Evolutionary conservation across 2,113 vertebrate species (phyloP).

Genomic region (Crotalus helleri): DNA sequence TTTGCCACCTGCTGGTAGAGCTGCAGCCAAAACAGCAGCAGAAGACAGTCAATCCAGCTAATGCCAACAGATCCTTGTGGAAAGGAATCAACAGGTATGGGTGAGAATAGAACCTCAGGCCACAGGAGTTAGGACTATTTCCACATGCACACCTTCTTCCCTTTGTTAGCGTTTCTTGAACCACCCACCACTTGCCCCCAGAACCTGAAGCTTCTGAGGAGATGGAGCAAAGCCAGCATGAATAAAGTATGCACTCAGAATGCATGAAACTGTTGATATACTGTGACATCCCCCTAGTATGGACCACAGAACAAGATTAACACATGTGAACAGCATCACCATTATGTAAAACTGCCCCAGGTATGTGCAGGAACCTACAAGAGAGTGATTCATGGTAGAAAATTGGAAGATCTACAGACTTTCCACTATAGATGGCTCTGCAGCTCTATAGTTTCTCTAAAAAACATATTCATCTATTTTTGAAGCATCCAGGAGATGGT

Average conservation of each 20-base stretch:
- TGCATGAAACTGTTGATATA: neutral
- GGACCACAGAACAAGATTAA: neutral
- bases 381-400: neutral
- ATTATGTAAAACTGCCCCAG: constrained; percentile 32
- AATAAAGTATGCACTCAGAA: neutral
- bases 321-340: neutral
- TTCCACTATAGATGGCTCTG: neutral
- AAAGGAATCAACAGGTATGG: neutral
- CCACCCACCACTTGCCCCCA: neutral
- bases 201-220: neutral
- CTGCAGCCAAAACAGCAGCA: neutral
- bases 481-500: neutral
- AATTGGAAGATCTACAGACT: neutral
- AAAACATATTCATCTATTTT: neutral
- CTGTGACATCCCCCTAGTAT: neutral
- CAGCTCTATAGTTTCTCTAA: neutral
- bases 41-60: neutral
- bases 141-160: neutral
- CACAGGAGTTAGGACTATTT: neutral
- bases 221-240: neutral
- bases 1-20: constrained; percentile 32
- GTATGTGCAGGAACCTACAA: constrained; percentile 74
- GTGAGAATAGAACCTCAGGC: neutral
- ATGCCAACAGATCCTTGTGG: neutral
- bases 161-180: neutral